phyloP scores from a whole-genome alignment of 1,140 invertebrate species.

The Drosophila neocordata region DNA sequence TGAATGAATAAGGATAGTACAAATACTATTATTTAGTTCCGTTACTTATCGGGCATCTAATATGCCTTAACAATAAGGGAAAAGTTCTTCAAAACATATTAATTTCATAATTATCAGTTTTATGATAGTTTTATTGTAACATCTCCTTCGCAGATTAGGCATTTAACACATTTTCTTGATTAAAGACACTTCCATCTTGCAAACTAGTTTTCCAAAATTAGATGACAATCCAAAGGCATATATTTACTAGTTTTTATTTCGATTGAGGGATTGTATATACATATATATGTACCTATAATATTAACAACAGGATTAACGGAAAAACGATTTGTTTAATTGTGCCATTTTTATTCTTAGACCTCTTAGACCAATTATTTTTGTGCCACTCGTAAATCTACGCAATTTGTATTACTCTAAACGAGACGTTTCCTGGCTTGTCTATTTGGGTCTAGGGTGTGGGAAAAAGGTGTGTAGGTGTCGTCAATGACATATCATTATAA shows the following conservation, averaged over 20 bases:
- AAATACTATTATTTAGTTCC: slow-evolving; percentile 11
- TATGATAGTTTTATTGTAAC: no score
- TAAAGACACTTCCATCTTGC: not conserved
- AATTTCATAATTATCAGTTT: not conserved
- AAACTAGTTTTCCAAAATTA: not conserved
- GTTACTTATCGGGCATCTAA: not conserved
- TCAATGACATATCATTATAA: slow-evolving; percentile 29
- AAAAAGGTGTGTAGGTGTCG: not conserved
- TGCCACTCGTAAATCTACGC: slow-evolving; percentile 3
- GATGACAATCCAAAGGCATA: not conserved
- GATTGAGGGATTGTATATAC: not conserved
- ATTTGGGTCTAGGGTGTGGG: not conserved
- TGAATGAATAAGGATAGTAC: slow-evolving; percentile 20
- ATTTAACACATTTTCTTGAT: no score
- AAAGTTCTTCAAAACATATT: not conserved
- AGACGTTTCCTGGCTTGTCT: not conserved
- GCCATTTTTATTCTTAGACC: not conserved
- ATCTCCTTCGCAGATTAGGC: no score
- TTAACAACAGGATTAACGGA: not conserved
- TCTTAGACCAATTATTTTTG: slow-evolving; percentile 12
- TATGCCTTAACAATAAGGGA: not conserved
- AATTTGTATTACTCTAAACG: not conserved
- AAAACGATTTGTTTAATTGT: slow-evolving; percentile 7
- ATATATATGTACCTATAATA: no score
- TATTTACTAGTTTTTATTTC: not conserved